These are phyloP conservation scores for Rhincodon typus DNA, from an alignment of 2,797 vertebrate species.

Conservation along the genomic window DNA sequence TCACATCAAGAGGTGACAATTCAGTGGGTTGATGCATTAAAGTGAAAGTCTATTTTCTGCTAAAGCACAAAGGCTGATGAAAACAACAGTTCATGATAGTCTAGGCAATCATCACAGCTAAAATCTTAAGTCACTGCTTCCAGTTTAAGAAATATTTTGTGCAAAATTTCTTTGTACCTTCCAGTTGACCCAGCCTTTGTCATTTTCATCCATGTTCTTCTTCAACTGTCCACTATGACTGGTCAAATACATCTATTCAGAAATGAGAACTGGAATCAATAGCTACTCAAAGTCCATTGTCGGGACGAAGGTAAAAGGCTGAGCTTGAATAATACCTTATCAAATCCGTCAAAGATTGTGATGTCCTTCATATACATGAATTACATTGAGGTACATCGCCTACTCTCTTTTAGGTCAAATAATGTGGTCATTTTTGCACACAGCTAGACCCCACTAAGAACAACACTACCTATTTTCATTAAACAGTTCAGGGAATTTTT, in stretches of 20 bases:
- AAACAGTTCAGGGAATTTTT: too few species aligned
- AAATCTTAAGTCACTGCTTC: not conserved
- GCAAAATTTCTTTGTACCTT: conserved; percentile 63
- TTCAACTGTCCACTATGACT: conserved; percentile 87
- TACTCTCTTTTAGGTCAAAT: not conserved
- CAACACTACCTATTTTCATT: not conserved
- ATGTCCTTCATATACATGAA: not conserved
- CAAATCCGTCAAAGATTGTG: not conserved
- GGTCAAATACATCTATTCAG: conserved; percentile 78
- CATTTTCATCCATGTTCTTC: conserved; percentile 88
- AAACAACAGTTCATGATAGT: not conserved
- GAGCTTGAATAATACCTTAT: not conserved
- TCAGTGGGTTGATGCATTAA: not conserved
- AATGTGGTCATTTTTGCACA: not conserved
- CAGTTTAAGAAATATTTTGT: not conserved
- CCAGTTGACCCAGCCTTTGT: conserved; percentile 98
- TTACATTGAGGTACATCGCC: not conserved
- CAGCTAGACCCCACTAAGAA: not conserved
- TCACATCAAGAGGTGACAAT: not conserved
- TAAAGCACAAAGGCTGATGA: not conserved
- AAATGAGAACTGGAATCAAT: conserved; percentile 9
- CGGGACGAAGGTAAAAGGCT: not conserved
- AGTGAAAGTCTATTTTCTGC: not conserved
- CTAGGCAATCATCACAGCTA: not conserved
- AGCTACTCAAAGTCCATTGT: not conserved